Percentiles rank a stretch among this genome's conserved stretches.
These are phyloP conservation scores for Hemicentrotus pulcherrimus DNA, from an alignment of 35 echinoderm and acorn worm species.

Conservation along the genomic window DNA sequence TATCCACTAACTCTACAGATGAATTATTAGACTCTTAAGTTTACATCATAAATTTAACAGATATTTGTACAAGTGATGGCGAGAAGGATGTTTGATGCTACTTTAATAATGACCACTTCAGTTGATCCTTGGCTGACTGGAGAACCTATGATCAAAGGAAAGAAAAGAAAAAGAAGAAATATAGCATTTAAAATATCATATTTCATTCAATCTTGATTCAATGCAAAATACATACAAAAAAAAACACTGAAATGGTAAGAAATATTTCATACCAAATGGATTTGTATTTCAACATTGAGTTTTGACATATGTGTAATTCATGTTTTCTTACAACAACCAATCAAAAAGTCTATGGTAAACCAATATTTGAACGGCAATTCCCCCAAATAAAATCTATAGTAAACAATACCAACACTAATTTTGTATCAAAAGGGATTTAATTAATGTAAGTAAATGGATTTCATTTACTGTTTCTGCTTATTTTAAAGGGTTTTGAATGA, in stretches of 20 bases:
- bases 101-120: constrained; percentile 57
- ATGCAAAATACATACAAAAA: too few relatives aligned
- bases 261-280: not conserved
- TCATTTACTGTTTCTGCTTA: too few relatives aligned
- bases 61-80: constrained; percentile 22
- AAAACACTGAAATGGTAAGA: not conserved
- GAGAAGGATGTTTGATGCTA: not conserved
- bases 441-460: too few relatives aligned
- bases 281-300: not conserved
- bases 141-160: constrained; percentile 31
- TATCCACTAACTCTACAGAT: not conserved
- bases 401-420: too few relatives aligned
- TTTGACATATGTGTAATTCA: not conserved
- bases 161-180: not conserved
- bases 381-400: too few relatives aligned
- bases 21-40: not conserved
- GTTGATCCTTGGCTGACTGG: constrained; percentile 58
- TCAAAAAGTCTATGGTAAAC: too few relatives aligned
- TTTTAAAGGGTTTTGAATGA: too few relatives aligned
- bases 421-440: too few relatives aligned
- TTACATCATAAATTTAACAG: not conserved
- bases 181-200: not conserved
- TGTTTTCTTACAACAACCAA: too few relatives aligned
- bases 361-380: too few relatives aligned
- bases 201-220: too few relatives aligned